A percentile compares a stretch with the other conserved stretches of the same genome.
These are phyloP conservation scores for Ahaetulla prasina DNA, from an alignment of 2,113 vertebrate species.

Conservation along the genomic window DNA sequence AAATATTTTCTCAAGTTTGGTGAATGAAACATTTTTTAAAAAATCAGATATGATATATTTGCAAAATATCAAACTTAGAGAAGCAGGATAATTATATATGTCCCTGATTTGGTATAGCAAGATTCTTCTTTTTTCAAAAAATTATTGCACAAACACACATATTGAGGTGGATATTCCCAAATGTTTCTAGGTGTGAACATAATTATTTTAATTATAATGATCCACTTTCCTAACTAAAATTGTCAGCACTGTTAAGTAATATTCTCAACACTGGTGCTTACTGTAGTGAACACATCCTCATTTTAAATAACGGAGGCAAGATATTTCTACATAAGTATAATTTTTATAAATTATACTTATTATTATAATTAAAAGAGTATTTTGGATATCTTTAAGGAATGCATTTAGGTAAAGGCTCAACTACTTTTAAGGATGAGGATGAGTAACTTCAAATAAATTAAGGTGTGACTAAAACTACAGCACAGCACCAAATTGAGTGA, in stretches of 20 bases:
- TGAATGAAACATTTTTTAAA: not conserved
- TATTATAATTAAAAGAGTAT: constrained; percentile 2
- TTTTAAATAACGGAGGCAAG: not conserved
- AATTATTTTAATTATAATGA: not conserved
- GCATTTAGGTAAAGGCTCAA: not conserved
- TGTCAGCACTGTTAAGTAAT: not conserved
- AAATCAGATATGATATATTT: not conserved
- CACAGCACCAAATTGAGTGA: not conserved
- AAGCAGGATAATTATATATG: not conserved
- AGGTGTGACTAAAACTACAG: not conserved
- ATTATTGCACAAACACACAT: not conserved
- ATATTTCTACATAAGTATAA: not conserved
- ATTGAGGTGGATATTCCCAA: no score
- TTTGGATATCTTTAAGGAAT: not conserved
- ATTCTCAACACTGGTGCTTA: not conserved
- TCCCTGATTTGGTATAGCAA: not conserved
- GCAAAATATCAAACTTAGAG: not conserved
- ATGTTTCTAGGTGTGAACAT: not conserved
- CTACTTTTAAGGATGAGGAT: not conserved
- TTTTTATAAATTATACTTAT: not conserved
- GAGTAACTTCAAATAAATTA: not conserved
- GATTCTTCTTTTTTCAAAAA: not conserved
- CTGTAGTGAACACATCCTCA: not conserved
- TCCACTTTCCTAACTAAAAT: not conserved
- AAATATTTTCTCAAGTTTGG: not conserved